Evolutionary conservation across 2,797 vertebrate species (phyloP).

Genomic region (Delichon dasypus): DNA sequence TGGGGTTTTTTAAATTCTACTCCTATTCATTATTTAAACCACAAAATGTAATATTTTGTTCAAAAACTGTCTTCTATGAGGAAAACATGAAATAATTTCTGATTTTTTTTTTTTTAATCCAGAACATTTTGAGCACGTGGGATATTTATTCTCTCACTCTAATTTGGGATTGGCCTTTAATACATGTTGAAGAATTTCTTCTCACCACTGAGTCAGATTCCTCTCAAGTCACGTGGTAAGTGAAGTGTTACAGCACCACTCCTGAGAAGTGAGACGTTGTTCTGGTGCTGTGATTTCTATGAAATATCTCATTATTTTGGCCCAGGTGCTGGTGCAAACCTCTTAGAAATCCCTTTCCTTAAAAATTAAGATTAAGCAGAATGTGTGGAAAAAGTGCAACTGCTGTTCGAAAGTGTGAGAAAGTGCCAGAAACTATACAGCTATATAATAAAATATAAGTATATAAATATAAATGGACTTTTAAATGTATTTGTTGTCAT

Average conservation of each 20-base stretch:
- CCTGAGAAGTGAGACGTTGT: not conserved
- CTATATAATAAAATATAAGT: not conserved
- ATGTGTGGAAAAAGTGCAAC: not conserved
- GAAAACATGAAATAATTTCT: not conserved
- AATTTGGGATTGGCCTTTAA: conserved; percentile 84
- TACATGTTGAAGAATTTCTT: conserved; percentile 86
- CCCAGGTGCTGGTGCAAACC: not conserved
- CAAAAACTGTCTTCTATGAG: not conserved
- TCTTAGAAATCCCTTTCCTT: not conserved
- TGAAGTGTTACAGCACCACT: not conserved
- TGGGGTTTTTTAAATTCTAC: not conserved
- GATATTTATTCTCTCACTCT: conserved; percentile 84
- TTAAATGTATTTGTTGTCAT: not conserved
- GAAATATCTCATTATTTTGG: not conserved
- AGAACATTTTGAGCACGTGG: conserved; percentile 90
- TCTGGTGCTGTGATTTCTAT: not conserved
- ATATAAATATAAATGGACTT: not conserved
- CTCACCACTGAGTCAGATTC: conserved; percentile 87
- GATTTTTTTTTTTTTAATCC: not conserved
- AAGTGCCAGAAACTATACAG: not conserved
- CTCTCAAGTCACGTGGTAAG: conserved; percentile 77
- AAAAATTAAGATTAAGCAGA: not conserved
- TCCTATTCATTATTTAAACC: not conserved
- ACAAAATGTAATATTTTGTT: not conserved
- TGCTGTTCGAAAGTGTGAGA: not conserved